phyloP scores from a whole-genome alignment of 2,113 vertebrate genomes.

The Pandion haliaetus region DNA sequence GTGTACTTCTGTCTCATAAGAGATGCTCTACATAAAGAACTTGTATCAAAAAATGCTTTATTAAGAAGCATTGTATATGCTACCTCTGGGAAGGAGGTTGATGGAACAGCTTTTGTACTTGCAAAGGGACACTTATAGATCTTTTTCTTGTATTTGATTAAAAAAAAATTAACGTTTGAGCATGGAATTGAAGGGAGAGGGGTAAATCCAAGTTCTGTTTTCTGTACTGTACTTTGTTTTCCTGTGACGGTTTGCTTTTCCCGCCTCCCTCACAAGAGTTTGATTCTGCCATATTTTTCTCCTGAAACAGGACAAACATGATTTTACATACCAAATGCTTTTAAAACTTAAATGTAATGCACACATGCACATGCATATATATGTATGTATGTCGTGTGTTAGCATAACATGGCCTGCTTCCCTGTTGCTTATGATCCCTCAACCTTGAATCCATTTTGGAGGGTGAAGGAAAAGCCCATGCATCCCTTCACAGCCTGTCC shows the following conservation, averaged over 20 bases:
- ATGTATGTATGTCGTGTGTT: background rate
- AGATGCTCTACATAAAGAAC: background rate
- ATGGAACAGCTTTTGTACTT: background rate
- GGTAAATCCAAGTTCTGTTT: background rate
- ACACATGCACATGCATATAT: rapidly evolving
- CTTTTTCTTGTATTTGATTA: background rate
- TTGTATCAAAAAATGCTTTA: background rate
- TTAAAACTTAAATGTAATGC: background rate
- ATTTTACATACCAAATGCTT: background rate
- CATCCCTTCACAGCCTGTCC: background rate
- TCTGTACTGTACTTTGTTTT: background rate
- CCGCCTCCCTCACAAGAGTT: background rate
- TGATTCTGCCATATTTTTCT: background rate
- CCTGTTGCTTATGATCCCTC: background rate
- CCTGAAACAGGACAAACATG: background rate
- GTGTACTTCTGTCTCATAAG: background rate
- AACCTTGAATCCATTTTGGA: background rate
- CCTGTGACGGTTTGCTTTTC: background rate
- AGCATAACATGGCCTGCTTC: background rate
- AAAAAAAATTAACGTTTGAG: background rate
- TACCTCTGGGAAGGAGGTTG: background rate
- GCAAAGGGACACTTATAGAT: background rate
- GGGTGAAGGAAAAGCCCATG: background rate
- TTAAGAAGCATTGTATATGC: background rate
- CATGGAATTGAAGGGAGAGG: background rate